These are phyloP conservation scores for Aromia moschata DNA, from an alignment of 2,888 invertebrate species.

Conservation along the genomic window DNA sequence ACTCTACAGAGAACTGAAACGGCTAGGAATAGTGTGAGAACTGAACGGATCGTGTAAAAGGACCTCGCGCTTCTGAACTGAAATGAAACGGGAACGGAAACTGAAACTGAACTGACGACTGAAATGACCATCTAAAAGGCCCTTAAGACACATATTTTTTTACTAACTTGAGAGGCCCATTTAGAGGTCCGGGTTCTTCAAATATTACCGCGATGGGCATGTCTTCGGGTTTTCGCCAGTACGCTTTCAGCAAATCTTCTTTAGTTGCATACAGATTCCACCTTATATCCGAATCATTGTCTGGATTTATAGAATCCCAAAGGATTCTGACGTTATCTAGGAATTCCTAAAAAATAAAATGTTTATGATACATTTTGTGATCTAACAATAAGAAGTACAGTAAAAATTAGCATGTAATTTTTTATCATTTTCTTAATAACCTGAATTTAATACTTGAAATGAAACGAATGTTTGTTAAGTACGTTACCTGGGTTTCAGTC, in stretches of 20 bases:
- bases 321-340: slow-evolving; percentile 71
- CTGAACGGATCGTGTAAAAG: no score
- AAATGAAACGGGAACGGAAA: no score
- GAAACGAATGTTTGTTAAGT: neutral
- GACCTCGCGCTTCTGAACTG: no score
- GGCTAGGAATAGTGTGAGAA: no score
- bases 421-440: no score
- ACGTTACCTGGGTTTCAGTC: slow-evolving; percentile 63
- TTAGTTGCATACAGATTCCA: slow-evolving; percentile 74
- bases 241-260: slow-evolving; percentile 74
- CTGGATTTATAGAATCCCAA: slow-evolving; percentile 65
- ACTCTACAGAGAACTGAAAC: no score
- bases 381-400: no score
- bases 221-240: slow-evolving; percentile 71
- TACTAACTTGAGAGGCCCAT: slow-evolving; percentile 47
- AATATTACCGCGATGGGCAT: slow-evolving; percentile 80
- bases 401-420: no score
- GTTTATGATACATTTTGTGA: no score
- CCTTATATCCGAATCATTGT: slow-evolving; percentile 60
- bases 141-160: neutral
- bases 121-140: no score
- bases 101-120: no score
- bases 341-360: slow-evolving; percentile 70
- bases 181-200: slow-evolving; percentile 65
- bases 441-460: no score